Percentiles rank a stretch among this genome's conserved stretches.
Conservation (phyloP, 2,797 vertebrate genomes). For the Ambastaia sidthimunki region DNA sequence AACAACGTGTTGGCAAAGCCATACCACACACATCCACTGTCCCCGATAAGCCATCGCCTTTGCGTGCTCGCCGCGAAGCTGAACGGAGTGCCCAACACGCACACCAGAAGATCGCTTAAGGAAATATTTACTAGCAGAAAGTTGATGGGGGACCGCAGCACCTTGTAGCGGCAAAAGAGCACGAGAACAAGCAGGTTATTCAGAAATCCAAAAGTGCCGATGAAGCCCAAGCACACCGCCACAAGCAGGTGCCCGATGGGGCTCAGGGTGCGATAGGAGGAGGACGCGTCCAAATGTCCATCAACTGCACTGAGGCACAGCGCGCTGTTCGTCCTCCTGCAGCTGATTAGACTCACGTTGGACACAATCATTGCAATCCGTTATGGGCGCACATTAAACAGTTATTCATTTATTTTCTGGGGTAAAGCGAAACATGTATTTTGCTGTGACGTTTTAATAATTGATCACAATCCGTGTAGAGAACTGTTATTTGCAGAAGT, state of each 20-base stretch:
- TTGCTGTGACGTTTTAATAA: slow-evolving; percentile 13
- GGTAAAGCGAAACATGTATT: slow-evolving; percentile 25
- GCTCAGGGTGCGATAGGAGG: slow-evolving; percentile 70
- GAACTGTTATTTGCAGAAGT: slow-evolving; percentile 24
- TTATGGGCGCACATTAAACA: slow-evolving; percentile 48
- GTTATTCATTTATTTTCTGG: slow-evolving; percentile 56
- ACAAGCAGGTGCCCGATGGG: slow-evolving; percentile 79
- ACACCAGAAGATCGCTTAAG: slow-evolving; percentile 84
- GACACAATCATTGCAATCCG: slow-evolving; percentile 75
- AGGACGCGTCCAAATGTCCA: slow-evolving; percentile 61
- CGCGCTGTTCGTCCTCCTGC: slow-evolving; percentile 70
- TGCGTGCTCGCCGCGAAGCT: slow-evolving; percentile 85
- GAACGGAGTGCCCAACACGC: slow-evolving; percentile 83
- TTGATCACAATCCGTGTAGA: slow-evolving; percentile 1
- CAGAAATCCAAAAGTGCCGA: slow-evolving; percentile 77
- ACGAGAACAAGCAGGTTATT: slow-evolving; percentile 82
- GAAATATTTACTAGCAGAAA: slow-evolving; percentile 84
- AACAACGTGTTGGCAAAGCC: slow-evolving; percentile 83
- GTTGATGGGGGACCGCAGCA: slow-evolving; percentile 84
- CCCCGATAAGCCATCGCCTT: slow-evolving; percentile 83
- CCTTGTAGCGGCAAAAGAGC: slow-evolving; percentile 81
- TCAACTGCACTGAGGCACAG: slow-evolving; percentile 72
- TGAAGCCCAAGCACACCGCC: slow-evolving; percentile 79
- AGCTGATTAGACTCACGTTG: slow-evolving; percentile 76
- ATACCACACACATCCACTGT: slow-evolving; percentile 82